These are phyloP conservation scores for Poeciliopsis paucimaculata DNA, from an alignment of 2,797 vertebrate genomes.

Conservation along the genomic window DNA sequence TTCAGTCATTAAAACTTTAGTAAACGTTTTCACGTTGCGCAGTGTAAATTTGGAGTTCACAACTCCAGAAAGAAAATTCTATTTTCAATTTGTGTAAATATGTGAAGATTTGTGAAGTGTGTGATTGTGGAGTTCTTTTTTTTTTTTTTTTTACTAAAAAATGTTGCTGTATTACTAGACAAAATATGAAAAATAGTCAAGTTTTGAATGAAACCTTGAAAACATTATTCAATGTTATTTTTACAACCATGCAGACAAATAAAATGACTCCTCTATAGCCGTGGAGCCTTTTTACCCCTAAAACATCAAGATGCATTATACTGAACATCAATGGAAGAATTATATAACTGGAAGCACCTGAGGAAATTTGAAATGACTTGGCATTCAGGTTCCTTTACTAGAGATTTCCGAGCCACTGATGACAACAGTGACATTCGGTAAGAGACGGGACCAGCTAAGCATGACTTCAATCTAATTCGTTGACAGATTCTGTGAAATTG, in stretches of 20 bases:
- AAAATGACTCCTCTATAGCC: not conserved
- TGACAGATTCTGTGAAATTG: conserved; percentile 68
- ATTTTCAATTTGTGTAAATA: no score
- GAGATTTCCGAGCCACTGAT: conserved; percentile 49
- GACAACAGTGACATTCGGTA: conserved; percentile 69
- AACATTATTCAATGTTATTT: not conserved
- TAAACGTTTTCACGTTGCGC: no score
- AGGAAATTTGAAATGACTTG: conserved; percentile 48
- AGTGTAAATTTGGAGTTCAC: no score
- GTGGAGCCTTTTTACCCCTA: not conserved
- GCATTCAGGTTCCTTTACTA: conserved; percentile 46
- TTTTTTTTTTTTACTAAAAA: not conserved
- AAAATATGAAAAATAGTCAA: not conserved
- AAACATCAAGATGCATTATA: conserved; percentile 10
- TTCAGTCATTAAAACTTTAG: no score
- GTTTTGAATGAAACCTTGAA: not conserved
- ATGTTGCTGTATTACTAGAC: not conserved
- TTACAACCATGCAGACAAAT: not conserved
- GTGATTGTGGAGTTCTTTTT: not conserved
- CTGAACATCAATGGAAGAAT: not conserved
- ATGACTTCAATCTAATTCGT: conserved; percentile 73
- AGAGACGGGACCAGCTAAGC: conserved; percentile 61
- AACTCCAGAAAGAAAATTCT: no score
- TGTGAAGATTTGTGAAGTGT: not conserved
- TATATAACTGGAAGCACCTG: conserved; percentile 28